These are phyloP conservation scores for Andricus curvator DNA, from an alignment of 2,888 invertebrate genomes.

Conservation along the genomic window DNA sequence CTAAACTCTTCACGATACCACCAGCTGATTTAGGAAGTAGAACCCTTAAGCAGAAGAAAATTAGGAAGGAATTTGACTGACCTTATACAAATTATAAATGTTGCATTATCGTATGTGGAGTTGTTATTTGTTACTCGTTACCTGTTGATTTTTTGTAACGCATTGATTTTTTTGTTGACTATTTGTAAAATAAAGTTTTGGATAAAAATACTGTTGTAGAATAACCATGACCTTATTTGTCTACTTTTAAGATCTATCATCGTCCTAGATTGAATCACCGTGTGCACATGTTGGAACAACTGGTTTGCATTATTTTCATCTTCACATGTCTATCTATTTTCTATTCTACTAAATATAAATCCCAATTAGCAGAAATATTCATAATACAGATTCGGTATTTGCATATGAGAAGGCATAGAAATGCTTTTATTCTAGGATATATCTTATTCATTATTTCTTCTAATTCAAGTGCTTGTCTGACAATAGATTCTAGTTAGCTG, in stretches of 20 bases:
- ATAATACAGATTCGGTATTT: too few relatives aligned
- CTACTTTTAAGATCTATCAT: background rate
- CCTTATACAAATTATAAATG: background rate
- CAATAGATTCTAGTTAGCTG: too few relatives aligned
- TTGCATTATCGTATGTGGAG: background rate
- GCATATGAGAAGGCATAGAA: too few relatives aligned
- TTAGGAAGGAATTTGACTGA: background rate
- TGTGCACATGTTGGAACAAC: too few relatives aligned
- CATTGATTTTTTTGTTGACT: background rate
- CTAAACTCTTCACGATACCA: slow-evolving; percentile 49
- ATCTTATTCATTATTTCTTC: too few relatives aligned
- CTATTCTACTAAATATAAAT: too few relatives aligned
- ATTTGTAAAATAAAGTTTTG: background rate
- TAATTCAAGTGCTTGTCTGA: too few relatives aligned
- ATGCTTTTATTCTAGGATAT: too few relatives aligned
- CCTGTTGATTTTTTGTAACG: background rate
- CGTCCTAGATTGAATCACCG: too few relatives aligned
- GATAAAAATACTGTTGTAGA: background rate
- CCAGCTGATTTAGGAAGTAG: background rate
- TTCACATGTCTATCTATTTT: too few relatives aligned
- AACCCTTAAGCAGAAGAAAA: background rate
- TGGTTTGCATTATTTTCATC: too few relatives aligned
- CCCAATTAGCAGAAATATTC: too few relatives aligned
- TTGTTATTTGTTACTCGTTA: background rate
- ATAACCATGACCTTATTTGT: background rate